Evolutionary conservation across 2,113 vertebrate species (phyloP).

Genomic region (Tetraodon nigroviridis): DNA sequence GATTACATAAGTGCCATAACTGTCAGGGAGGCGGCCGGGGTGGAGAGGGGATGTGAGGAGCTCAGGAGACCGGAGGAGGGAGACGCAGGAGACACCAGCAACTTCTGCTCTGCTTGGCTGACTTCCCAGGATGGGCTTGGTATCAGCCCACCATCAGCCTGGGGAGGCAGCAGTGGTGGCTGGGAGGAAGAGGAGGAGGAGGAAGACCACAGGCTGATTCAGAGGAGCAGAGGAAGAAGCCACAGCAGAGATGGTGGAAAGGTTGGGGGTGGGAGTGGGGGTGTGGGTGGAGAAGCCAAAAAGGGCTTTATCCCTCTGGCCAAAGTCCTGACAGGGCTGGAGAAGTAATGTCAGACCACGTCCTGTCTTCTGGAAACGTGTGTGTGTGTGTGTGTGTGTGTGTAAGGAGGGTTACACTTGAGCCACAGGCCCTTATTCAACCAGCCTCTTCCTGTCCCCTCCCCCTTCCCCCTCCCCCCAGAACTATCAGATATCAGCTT

Average conservation of each 20-base stretch:
- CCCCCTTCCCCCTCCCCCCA: conserved; percentile 24
- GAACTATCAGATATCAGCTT: conserved; percentile 63
- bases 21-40: conserved; percentile 41
- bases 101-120: conserved; percentile 46
- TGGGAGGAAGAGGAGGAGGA: conserved; percentile 21
- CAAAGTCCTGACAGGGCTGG: conserved; percentile 45
- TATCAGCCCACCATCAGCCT: conserved; percentile 53
- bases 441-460: conserved; percentile 40
- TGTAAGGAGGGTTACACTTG: too few species aligned
- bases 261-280: conserved; percentile 32
- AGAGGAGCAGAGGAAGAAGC: conserved; percentile 16
- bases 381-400: not conserved
- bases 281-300: conserved; percentile 32
- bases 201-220: conserved; percentile 36
- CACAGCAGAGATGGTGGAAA: conserved; percentile 37
- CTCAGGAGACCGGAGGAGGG: conserved; percentile 59
- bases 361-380: conserved; percentile 57
- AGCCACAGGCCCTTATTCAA: conserved; percentile 40
- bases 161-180: conserved; percentile 28
- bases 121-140: conserved; percentile 48
- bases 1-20: conserved; percentile 61
- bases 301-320: conserved; percentile 45
- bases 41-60: conserved; percentile 44
- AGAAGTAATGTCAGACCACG: conserved; percentile 62
- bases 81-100: conserved; percentile 45